Evolutionary conservation across 2,113 vertebrate genomes (phyloP).

Genomic region (Trochalopteron elliotii): DNA sequence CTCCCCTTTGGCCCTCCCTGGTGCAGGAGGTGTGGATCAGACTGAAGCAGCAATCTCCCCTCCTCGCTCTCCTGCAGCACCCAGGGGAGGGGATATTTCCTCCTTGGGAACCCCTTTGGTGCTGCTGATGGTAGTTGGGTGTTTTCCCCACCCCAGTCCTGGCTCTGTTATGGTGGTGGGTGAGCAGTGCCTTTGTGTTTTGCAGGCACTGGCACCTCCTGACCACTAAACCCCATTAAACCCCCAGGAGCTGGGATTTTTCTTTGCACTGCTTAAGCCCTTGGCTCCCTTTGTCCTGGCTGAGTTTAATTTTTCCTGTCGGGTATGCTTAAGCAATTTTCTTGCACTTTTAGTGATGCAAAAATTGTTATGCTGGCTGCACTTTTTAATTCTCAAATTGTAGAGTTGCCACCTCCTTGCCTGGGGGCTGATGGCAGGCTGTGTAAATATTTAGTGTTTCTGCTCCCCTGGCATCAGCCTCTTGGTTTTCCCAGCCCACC

Average conservation of each 20-base stretch:
- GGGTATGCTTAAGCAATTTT: background rate
- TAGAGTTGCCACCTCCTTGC: background rate
- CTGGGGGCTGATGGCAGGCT: constrained; percentile 4
- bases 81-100: background rate
- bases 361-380: background rate
- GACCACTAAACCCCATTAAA: background rate
- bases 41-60: background rate
- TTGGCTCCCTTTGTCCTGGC: background rate
- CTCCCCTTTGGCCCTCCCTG: background rate
- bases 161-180: background rate
- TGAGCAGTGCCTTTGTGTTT: background rate
- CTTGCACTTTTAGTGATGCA: background rate
- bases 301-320: background rate
- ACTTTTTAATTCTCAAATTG: background rate
- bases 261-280: fast-evolving
- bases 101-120: background rate
- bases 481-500: background rate
- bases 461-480: background rate
- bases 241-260: background rate
- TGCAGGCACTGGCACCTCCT: fast-evolving
- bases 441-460: constrained; percentile 24
- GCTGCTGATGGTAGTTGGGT: background rate
- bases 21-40: fast-evolving
- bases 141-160: background rate
- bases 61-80: background rate